Conservation (phyloP, 2,113 vertebrate species). For the Toxotes jaculatrix region DNA sequence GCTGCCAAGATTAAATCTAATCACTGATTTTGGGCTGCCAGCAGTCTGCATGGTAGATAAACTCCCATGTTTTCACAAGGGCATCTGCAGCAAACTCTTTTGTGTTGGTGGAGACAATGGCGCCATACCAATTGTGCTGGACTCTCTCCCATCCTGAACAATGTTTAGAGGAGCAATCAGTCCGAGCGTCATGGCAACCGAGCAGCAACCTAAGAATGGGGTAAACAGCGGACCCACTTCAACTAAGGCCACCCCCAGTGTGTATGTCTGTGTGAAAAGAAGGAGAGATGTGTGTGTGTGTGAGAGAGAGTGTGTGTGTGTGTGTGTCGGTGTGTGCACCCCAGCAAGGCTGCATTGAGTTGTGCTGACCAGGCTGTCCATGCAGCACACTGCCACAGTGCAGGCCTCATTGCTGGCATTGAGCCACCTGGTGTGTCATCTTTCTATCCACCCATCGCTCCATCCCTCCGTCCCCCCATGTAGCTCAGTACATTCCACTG, state of each 20-base stretch:
- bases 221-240: conserved; percentile 77
- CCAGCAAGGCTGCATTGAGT: conserved; percentile 69
- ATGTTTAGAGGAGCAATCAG: conserved; percentile 75
- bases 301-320: conserved; percentile 34
- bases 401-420: conserved; percentile 79
- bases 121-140: conserved; percentile 59
- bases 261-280: conserved; percentile 24
- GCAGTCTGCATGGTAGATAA: conserved; percentile 34
- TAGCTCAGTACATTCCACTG: conserved; percentile 60
- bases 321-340: conserved; percentile 35
- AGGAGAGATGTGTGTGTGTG: conserved; percentile 18
- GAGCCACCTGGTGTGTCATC: conserved; percentile 78
- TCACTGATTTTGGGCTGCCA: conserved; percentile 28
- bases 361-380: conserved; percentile 82
- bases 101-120: conserved; percentile 74
- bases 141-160: conserved; percentile 69
- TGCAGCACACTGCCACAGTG: conserved; percentile 58
- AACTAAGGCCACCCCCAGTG: conserved; percentile 63
- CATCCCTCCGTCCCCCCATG: conserved; percentile 23
- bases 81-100: conserved; percentile 72
- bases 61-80: conserved; percentile 52
- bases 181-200: conserved; percentile 72
- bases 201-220: conserved; percentile 78
- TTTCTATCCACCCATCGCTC: conserved; percentile 52
- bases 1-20: conserved; percentile 41